A percentile compares a stretch with the other conserved stretches of the same genome.
These are phyloP conservation scores for Mormyrus proboscirostris DNA, from an alignment of 2,797 vertebrate genomes.

Conservation along the genomic window DNA sequence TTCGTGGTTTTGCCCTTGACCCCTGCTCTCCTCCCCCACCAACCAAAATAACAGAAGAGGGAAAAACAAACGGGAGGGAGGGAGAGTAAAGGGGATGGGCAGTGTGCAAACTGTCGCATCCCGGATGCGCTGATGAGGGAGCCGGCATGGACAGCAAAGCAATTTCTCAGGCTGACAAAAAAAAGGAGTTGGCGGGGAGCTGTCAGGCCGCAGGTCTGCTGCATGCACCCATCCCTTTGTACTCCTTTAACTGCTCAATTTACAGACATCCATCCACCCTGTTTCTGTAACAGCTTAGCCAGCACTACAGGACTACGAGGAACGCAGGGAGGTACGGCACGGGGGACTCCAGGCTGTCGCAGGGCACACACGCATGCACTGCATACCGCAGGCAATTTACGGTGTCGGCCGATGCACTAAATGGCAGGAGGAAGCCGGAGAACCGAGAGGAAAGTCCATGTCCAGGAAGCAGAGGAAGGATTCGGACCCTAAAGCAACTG, in stretches of 20 bases:
- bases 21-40: neutral
- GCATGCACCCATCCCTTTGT: neutral
- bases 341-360: neutral
- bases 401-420: neutral
- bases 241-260: neutral
- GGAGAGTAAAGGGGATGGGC: neutral
- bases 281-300: neutral
- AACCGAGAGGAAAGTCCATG: neutral
- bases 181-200: neutral
- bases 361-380: neutral
- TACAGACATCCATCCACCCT: neutral
- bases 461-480: neutral
- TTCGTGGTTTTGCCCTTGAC: neutral
- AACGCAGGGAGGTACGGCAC: neutral
- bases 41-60: slow-evolving; percentile 1
- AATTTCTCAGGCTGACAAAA: neutral
- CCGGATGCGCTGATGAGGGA: neutral
- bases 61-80: slow-evolving; percentile 14
- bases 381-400: neutral
- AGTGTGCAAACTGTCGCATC: neutral
- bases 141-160: neutral
- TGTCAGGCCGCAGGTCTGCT: neutral
- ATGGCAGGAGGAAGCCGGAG: neutral
- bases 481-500: neutral
- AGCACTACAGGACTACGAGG: neutral